These are phyloP conservation scores for Clostera curtula DNA, from an alignment of 2,888 invertebrate genomes.

Conservation along the genomic window DNA sequence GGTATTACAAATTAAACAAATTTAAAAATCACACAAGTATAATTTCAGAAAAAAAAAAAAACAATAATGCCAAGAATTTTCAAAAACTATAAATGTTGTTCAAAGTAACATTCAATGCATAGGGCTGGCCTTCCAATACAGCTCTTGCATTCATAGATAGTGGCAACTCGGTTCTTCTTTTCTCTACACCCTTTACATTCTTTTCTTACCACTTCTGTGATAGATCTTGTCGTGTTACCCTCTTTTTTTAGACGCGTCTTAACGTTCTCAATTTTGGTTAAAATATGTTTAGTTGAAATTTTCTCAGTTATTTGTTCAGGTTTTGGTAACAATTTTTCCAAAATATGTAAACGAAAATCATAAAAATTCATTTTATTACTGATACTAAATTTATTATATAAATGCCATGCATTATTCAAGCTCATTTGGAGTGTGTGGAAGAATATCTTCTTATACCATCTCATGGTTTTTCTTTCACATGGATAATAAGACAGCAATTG, in stretches of 20 bases:
- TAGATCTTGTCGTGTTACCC: not conserved
- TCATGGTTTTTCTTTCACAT: conserved; percentile 5
- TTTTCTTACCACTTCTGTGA: not conserved
- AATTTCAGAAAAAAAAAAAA: too few relatives aligned
- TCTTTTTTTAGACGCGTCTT: not conserved
- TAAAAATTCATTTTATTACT: too few relatives aligned
- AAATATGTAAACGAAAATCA: not conserved
- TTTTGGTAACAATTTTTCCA: not conserved
- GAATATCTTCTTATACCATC: conserved; percentile 5
- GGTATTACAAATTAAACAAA: too few relatives aligned
- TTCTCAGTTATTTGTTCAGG: too few relatives aligned
- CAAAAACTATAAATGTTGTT: too few relatives aligned
- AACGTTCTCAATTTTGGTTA: not conserved
- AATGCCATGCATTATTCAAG: too few relatives aligned
- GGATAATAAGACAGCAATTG: conserved; percentile 6
- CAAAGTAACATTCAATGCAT: too few relatives aligned
- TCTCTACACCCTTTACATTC: conserved; percentile 4
- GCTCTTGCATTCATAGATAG: not conserved
- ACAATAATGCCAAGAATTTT: too few relatives aligned
- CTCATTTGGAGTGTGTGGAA: not conserved
- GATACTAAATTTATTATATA: too few relatives aligned
- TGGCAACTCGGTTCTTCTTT: conserved; percentile 4
- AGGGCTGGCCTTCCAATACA: too few relatives aligned
- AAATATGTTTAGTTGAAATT: too few relatives aligned
- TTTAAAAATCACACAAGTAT: too few relatives aligned